A percentile compares a stretch with the other conserved stretches of the same genome.
These are phyloP conservation scores for Zosterops japonicus DNA, from an alignment of 2,113 vertebrate species.

Conservation along the genomic window DNA sequence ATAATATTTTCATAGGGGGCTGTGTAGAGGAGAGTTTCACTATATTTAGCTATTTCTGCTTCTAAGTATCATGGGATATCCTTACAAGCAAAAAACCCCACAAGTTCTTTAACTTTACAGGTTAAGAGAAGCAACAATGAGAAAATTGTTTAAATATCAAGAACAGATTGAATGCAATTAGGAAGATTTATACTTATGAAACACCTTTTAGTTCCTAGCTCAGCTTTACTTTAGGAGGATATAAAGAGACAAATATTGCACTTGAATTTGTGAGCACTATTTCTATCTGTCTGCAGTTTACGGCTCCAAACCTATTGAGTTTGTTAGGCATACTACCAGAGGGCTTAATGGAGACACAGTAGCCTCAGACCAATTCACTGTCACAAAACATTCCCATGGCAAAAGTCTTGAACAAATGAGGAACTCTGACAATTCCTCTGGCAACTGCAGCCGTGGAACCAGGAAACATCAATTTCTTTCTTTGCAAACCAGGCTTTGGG, in stretches of 20 bases:
- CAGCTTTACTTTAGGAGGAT: background rate
- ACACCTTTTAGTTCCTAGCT: background rate
- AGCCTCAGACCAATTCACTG: background rate
- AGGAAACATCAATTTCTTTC: background rate
- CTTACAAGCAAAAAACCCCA: background rate
- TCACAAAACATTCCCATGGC: background rate
- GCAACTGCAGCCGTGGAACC: background rate
- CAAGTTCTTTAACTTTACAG: background rate
- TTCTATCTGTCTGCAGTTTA: background rate
- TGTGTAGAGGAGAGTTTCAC: background rate
- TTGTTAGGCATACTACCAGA: background rate
- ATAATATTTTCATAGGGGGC: constrained; percentile 45
- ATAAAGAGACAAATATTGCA: background rate
- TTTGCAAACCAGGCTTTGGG: background rate
- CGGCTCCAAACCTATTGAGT: background rate
- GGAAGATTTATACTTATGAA: background rate
- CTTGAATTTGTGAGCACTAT: background rate
- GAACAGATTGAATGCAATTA: background rate
- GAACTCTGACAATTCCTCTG: background rate
- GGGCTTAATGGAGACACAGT: background rate
- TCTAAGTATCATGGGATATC: background rate
- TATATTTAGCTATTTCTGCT: constrained; percentile 19
- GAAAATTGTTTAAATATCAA: background rate
- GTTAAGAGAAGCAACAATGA: background rate
- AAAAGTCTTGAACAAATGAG: background rate